Percentiles rank a stretch among this genome's conserved stretches.
These are phyloP conservation scores for Suillia variegata DNA, from an alignment of 2,888 invertebrate species.

Conservation along the genomic window DNA sequence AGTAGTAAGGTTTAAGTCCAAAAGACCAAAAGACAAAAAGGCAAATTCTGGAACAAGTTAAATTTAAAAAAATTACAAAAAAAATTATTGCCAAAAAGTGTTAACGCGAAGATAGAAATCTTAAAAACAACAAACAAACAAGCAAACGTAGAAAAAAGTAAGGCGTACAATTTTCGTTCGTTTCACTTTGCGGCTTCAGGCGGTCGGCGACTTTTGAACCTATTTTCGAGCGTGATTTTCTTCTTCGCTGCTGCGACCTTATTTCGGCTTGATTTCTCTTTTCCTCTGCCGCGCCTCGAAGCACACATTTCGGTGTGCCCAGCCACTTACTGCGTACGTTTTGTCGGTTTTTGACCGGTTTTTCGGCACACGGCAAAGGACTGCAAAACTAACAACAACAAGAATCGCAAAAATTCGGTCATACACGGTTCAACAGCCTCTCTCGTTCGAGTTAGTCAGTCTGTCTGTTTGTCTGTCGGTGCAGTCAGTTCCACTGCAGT, in stretches of 20 bases:
- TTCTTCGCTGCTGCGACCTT: not conserved
- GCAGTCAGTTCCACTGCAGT: conserved; percentile 4
- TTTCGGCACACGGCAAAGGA: conserved; percentile 33
- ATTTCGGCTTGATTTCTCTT: conserved; percentile 16
- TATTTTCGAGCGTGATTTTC: conserved; percentile 30
- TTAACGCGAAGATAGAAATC: no score
- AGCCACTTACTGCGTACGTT: conserved; percentile 21
- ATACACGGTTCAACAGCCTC: conserved; percentile 43
- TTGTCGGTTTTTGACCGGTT: conserved; percentile 35
- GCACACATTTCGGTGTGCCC: conserved; percentile 1
- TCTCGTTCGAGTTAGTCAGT: no score
- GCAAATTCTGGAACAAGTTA: no score
- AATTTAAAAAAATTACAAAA: no score
- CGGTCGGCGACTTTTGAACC: conserved; percentile 51
- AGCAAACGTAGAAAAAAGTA: no score
- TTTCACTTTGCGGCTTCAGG: conserved; percentile 35
- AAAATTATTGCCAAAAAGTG: no score
- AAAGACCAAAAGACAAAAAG: no score
- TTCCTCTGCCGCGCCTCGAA: conserved; percentile 1
- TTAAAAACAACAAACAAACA: no score
- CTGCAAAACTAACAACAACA: conserved; percentile 7
- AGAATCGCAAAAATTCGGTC: no score
- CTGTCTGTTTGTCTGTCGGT: no score
- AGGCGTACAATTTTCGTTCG: not conserved
- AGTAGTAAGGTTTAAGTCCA: no score